These are phyloP conservation scores for Menura novaehollandiae DNA, from an alignment of 2,113 vertebrate genomes.

Conservation along the genomic window DNA sequence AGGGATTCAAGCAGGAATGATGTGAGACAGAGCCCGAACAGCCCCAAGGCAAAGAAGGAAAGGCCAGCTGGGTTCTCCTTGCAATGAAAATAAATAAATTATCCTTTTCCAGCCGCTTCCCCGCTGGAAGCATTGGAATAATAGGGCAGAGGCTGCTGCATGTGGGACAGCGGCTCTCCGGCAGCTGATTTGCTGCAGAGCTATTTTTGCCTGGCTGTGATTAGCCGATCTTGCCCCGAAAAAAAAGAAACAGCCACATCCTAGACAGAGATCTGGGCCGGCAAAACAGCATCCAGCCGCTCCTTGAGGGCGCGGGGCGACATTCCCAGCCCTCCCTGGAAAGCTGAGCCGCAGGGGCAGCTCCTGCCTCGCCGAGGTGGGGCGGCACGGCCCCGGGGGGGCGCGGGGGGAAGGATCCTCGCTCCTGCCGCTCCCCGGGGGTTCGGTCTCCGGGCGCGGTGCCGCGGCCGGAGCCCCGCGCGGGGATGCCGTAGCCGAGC, in stretches of 20 bases:
- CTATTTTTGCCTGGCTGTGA: conserved; percentile 36
- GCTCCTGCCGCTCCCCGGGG: background rate
- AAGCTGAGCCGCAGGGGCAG: background rate
- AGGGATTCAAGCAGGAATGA: background rate
- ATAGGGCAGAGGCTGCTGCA: conserved; percentile 15
- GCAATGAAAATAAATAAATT: background rate
- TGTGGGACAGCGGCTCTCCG: conserved; percentile 6
- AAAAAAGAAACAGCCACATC: background rate
- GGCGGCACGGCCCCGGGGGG: background rate
- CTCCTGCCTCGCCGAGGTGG: background rate
- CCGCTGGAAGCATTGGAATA: background rate
- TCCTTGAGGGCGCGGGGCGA: accelerated
- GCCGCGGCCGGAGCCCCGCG: background rate
- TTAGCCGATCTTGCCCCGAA: background rate
- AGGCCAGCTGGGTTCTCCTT: background rate
- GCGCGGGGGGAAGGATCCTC: background rate
- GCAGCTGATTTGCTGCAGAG: conserved; percentile 31
- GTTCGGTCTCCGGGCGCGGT: background rate
- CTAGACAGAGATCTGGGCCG: background rate
- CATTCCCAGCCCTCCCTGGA: accelerated
- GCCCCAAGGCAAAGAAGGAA: background rate
- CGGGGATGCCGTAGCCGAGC: background rate
- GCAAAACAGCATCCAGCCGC: background rate
- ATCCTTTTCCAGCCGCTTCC: background rate
- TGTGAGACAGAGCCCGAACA: background rate